phyloP scores from a whole-genome alignment of 2,113 vertebrate genomes.

The Prochilodus magdalenae region DNA sequence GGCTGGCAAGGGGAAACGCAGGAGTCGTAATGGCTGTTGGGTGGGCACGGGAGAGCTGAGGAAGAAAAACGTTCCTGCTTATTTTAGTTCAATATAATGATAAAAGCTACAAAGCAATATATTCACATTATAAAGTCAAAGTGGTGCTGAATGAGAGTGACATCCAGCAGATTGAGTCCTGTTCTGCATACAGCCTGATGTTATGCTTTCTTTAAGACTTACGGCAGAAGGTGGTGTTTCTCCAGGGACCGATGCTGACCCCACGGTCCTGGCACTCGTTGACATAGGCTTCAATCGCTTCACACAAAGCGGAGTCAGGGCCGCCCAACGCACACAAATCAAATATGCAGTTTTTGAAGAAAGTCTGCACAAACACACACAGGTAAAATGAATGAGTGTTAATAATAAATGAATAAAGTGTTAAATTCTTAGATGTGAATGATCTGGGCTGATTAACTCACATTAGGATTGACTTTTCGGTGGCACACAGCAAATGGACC shows the following conservation, averaged over 20 bases:
- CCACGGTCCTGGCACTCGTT: constrained; percentile 80
- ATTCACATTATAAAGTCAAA: neutral
- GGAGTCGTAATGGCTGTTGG: constrained; percentile 76
- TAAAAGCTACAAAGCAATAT: too few species aligned
- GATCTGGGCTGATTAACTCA: constrained; percentile 58
- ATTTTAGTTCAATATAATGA: neutral
- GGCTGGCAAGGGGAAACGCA: constrained; percentile 70
- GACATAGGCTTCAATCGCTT: constrained; percentile 77
- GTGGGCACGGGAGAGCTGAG: constrained; percentile 69
- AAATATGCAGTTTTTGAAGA: constrained; percentile 77
- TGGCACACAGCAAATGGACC: constrained; percentile 70
- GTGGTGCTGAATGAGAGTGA: too few species aligned
- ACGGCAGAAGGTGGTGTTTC: constrained; percentile 79
- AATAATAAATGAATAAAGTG: neutral
- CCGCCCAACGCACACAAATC: constrained; percentile 79
- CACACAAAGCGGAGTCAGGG: constrained; percentile 69
- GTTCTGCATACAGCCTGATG: neutral
- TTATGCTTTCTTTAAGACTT: constrained; percentile 49
- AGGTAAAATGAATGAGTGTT: constrained; percentile 13
- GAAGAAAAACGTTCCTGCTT: neutral
- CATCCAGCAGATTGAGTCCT: neutral
- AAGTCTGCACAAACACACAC: constrained; percentile 61
- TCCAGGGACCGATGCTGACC: constrained; percentile 75
- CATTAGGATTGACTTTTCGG: constrained; percentile 70
- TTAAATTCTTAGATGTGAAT: too few species aligned